Conservation (phyloP, 2,113 vertebrate genomes). For the Notarius lentiginosus region DNA sequence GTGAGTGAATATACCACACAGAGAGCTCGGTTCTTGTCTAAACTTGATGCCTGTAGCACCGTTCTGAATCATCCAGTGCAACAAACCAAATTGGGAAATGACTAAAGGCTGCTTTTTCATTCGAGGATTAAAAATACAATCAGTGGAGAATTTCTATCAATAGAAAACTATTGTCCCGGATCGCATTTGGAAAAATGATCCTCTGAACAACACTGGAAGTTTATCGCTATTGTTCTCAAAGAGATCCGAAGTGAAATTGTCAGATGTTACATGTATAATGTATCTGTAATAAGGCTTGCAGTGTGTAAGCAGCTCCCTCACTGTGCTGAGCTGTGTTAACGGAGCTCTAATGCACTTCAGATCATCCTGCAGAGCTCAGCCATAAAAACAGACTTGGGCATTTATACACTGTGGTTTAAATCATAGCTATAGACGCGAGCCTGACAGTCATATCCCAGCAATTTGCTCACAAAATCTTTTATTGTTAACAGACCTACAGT, state of each 20-base stretch:
- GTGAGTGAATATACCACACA: background rate
- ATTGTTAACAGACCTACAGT: slow-evolving; percentile 64
- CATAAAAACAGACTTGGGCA: slow-evolving; percentile 67
- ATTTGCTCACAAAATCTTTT: slow-evolving; percentile 64
- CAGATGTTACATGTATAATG: background rate
- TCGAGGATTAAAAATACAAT: background rate
- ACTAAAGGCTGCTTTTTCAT: background rate
- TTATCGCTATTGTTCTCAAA: background rate
- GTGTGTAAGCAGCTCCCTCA: slow-evolving; percentile 52
- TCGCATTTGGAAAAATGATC: background rate
- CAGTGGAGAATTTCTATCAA: background rate
- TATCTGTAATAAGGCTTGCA: background rate
- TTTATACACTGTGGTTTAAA: slow-evolving; percentile 65
- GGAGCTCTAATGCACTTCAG: slow-evolving; percentile 66
- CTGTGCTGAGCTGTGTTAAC: slow-evolving; percentile 57
- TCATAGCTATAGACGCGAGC: slow-evolving; percentile 65
- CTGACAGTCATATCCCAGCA: slow-evolving; percentile 70
- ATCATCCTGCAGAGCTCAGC: slow-evolving; percentile 53
- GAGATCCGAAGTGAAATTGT: background rate
- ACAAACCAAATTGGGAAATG: background rate
- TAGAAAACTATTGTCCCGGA: background rate
- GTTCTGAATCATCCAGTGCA: slow-evolving; percentile 2
- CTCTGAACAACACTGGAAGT: background rate
- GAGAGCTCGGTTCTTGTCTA: slow-evolving; percentile 4
- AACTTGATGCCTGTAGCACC: slow-evolving; percentile 3